Evolutionary conservation across 2,797 vertebrate species (phyloP).

Genomic region (Liasis olivaceus): DNA sequence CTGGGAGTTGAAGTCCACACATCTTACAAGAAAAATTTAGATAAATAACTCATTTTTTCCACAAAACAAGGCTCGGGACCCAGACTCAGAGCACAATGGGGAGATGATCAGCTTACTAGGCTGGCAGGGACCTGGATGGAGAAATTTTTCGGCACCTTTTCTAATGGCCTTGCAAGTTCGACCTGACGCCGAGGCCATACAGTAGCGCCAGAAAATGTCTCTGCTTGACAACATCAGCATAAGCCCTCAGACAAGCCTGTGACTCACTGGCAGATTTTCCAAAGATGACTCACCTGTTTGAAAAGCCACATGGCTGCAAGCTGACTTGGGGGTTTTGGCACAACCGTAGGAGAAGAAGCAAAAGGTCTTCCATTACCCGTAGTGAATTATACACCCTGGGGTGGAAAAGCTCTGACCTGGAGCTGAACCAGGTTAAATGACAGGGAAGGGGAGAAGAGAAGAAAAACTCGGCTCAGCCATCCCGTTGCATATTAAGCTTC

Average conservation of each 20-base stretch:
- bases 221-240: neutral
- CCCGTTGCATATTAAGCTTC: no score
- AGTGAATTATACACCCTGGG: constrained; percentile 39
- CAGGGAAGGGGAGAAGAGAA: neutral
- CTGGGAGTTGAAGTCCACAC: no score
- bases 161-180: neutral
- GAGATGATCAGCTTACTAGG: neutral
- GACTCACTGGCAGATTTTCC: neutral
- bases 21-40: neutral
- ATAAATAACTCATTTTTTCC: neutral
- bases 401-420: neutral
- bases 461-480: neutral
- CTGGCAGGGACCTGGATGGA: neutral
- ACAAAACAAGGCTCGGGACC: accelerated
- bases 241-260: neutral
- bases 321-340: neutral
- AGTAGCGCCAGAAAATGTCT: accelerated
- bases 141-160: neutral
- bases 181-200: neutral
- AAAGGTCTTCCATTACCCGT: constrained; percentile 35
- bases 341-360: constrained; percentile 23
- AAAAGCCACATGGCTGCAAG: neutral
- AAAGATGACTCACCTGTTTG: accelerated
- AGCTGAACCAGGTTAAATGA: neutral
- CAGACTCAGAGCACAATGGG: neutral